Base-by-base conservation (phyloP, 2,113 vertebrate genomes). In the Mustelus asterias region DNA sequence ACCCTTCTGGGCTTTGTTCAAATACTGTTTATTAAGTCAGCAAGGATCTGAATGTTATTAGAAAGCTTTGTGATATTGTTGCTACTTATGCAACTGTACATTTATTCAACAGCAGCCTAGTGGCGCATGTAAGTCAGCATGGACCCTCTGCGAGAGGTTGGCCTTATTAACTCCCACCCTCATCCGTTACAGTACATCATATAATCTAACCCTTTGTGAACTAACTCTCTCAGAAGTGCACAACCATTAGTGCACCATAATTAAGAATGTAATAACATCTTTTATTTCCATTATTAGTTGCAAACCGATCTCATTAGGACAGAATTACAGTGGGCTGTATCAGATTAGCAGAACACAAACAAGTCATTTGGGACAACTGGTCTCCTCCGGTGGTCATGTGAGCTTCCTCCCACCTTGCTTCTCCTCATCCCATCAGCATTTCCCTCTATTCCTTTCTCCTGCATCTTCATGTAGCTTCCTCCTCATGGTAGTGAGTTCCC, bases 1-100 rank as follows among this genome's bases (percentile, higher is more conserved):
- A 33, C 60, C 89, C 89, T 93, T 93, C 89, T 41, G 89, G 89
- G 60, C 89, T 24, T 93, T 93, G 89, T 93, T 93, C 65, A 33
- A 93, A 60, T 65, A 93, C 60, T 41, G 89, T 93, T 41, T 93
- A 93, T 93, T 65, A 67, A 67, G 33, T 93, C 89, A 93, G 60
- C 37, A 18, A 93, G n/a, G 65, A 93, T 65, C 89, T 67, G 89
- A 65, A 93, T 93, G 16, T 10, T 33, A 93, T 93, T 93, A 93
- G 10, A 93, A 93, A 65, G 60, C 60, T 20, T 93, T 37, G 89
- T n/a, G 18, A 93, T 67, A 93, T 93, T 65, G n/a, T 67, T 93
- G 29, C 5, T 65, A 92, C 33, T 29, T 48, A 83, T 83, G n/a
- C 18, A 65, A 33, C 18, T 65, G 89, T n/a, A 58, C 58, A n/a